These are phyloP conservation scores for Nannoperca australis DNA, from an alignment of 2,797 vertebrate genomes.

Conservation along the genomic window DNA sequence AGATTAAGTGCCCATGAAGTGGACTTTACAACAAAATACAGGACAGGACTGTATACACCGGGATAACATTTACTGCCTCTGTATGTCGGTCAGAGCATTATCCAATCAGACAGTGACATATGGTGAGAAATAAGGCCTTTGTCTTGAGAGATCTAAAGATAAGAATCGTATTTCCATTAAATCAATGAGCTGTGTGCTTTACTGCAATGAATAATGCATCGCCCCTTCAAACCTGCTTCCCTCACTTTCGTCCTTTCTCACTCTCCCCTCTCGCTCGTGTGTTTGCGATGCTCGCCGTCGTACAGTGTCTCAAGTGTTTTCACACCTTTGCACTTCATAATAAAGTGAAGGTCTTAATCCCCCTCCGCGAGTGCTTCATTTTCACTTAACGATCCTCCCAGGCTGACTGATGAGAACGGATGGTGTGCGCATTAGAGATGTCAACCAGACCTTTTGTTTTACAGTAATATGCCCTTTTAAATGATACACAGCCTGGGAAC, in stretches of 20 bases:
- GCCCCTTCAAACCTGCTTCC: slow-evolving; percentile 57
- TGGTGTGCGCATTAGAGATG: slow-evolving; percentile 18
- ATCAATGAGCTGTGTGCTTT: slow-evolving; percentile 83
- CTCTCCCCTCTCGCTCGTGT: slow-evolving; percentile 31
- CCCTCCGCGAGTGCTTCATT: slow-evolving; percentile 63
- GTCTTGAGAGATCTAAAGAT: slow-evolving; percentile 84
- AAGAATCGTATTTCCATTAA: slow-evolving; percentile 86
- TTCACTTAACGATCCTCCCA: slow-evolving; percentile 62
- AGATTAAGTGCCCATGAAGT: slow-evolving; percentile 21
- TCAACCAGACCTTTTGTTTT: slow-evolving; percentile 32
- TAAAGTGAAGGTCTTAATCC: slow-evolving; percentile 75
- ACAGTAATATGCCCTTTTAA: slow-evolving; percentile 40
- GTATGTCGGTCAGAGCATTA: slow-evolving; percentile 74
- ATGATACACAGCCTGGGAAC: slow-evolving; percentile 31
- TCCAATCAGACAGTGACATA: slow-evolving; percentile 83
- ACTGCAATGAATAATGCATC: slow-evolving; percentile 83
- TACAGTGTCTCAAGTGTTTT: slow-evolving; percentile 75
- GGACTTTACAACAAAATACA: slow-evolving; percentile 42
- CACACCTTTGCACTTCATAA: slow-evolving; percentile 80
- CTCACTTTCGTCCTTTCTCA: slow-evolving; percentile 37
- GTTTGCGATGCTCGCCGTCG: slow-evolving; percentile 58
- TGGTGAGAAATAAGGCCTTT: slow-evolving; percentile 78
- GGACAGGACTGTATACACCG: slow-evolving; percentile 23
- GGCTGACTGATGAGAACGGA: slow-evolving; percentile 57
- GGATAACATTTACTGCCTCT: slow-evolving; percentile 70